phyloP scores from a whole-genome alignment of 2,113 vertebrate species.

The human (Homo sapiens) region GRCh38 chr2:146048501-146049000 shows the following conservation, averaged over 20 bases:
- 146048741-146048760: background rate
- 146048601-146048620: background rate
- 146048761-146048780: background rate
- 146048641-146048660: background rate
- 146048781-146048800: background rate
- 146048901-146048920: too few species aligned
- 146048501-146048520: background rate
- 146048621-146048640: background rate
- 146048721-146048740: background rate
- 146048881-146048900: too few species aligned
- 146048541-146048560: background rate
- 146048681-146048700: background rate
- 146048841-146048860: background rate
- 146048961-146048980: too few species aligned
- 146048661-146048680: background rate
- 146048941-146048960: too few species aligned
- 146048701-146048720: background rate
- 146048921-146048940: too few species aligned
- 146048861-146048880: too few species aligned
- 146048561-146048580: rapidly evolving
- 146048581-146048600: background rate
- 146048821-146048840: background rate
- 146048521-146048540: background rate
- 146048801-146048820: background rate
- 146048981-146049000: too few species aligned